These are phyloP conservation scores for Platypus cylindrus DNA, from an alignment of 2,888 invertebrate genomes.

Conservation along the genomic window DNA sequence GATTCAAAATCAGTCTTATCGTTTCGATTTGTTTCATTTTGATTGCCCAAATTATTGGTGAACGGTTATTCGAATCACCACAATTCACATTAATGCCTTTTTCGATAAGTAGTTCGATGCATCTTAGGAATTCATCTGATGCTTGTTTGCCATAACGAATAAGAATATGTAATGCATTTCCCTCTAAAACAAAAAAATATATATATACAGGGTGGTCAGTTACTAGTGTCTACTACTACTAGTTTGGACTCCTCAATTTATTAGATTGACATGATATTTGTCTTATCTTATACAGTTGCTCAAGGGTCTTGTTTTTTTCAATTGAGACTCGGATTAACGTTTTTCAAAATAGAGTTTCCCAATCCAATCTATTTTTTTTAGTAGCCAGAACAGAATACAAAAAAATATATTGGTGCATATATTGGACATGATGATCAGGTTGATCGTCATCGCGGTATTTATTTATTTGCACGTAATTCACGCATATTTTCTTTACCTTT, in stretches of 20 bases:
- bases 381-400: too few relatives aligned
- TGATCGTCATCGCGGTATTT: too few relatives aligned
- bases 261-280: too few relatives aligned
- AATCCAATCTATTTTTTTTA: too few relatives aligned
- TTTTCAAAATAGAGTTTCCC: too few relatives aligned
- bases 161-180: constrained; percentile 29
- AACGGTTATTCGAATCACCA: constrained; percentile 21
- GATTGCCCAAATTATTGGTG: constrained; percentile 46
- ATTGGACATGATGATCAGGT: not conserved
- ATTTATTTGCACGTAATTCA: too few relatives aligned
- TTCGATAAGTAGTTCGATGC: constrained; percentile 22
- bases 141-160: constrained; percentile 28
- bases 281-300: too few relatives aligned
- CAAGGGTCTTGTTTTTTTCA: too few relatives aligned
- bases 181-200: constrained; percentile 14
- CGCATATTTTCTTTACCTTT: too few relatives aligned
- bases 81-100: constrained; percentile 24
- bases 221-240: too few relatives aligned
- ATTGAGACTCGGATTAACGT: too few relatives aligned
- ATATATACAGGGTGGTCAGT: not conserved
- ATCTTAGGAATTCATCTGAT: constrained; percentile 25
- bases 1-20: constrained; percentile 41
- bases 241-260: too few relatives aligned
- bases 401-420: not conserved
- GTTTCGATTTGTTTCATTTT: constrained; percentile 42